phyloP scores from a whole-genome alignment of 2,113 vertebrate genomes.

The Nicator chloris region DNA sequence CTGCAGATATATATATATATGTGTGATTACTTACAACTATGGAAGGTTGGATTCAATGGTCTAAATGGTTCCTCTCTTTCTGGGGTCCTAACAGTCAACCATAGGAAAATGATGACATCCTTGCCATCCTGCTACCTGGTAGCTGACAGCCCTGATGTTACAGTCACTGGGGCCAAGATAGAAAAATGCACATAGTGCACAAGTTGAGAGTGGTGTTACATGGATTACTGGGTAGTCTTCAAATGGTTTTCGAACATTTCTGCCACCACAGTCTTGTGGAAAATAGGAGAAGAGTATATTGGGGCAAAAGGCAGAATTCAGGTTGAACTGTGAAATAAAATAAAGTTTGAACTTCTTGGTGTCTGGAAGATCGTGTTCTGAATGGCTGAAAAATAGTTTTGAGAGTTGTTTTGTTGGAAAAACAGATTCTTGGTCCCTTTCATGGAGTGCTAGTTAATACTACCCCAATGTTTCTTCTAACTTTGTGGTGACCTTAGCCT shows the following conservation, averaged over 20 bases:
- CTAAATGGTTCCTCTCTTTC: background rate
- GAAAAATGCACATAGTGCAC: background rate
- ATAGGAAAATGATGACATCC: background rate
- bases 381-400: background rate
- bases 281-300: background rate
- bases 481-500: background rate
- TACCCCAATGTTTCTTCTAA: background rate
- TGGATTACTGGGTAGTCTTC: background rate
- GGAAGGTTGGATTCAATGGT: background rate
- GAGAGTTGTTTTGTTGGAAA: background rate
- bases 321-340: background rate
- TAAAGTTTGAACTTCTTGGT: background rate
- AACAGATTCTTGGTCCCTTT: background rate
- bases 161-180: background rate
- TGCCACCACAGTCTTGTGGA: background rate
- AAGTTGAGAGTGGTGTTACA: background rate
- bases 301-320: background rate
- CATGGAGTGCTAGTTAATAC: background rate
- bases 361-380: background rate
- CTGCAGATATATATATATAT: too few relatives aligned
- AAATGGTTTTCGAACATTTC: background rate
- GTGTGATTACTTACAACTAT: background rate
- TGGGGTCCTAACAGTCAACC: background rate
- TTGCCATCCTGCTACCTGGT: background rate
- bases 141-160: background rate